Evolutionary conservation across 2,113 vertebrate genomes (phyloP), one percentile per base, ranked within the genome.

Genomic region (Perca schrenkii): DNA sequence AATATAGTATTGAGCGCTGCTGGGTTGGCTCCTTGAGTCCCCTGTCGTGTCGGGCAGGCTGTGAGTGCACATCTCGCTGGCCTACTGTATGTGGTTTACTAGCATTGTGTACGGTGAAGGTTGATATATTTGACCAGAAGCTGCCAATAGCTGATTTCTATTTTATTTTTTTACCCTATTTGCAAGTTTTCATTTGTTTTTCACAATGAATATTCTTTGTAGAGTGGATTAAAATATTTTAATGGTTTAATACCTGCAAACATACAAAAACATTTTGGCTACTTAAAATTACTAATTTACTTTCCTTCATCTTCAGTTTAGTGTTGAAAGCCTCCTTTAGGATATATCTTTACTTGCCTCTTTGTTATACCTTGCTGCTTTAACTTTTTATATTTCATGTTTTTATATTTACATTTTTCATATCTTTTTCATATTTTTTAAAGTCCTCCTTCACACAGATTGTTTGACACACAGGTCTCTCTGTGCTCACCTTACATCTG

Each of bases 1-100:
- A 86, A 89, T 83, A 60, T 80, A 87, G 83, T 72, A 84, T 57
- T 1, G 3, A 63, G 50, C 34, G 1, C 31, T 16, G 69, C 17
- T 3, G 2, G 71, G 56, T 56, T 34, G 65, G 21, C 66, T 52
- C 46, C 65, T 50, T 16, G 53, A 34, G 75, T 52, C 63, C 46
- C 31, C 62, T 57, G 65, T 49, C 2, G 54, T 63, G 64, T 40
- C 8, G 17, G 22, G 22, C 63, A 34, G 61, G 25, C 34, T 28
- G 36, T 19, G 46, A 63, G 72, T 11, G 56, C 49, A 28, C 21
- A 12, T 12, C 25, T 58, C 64, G 58, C 4, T 17, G 72, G 12
- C 52, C 34, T 61, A 16, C 70, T 47, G 49, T 36, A 31, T 71
- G 63, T 25, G 21, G 22, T 80, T 13, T 16, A 31, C 16, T 72